Conservation (phyloP, 1,140 invertebrate genomes). For the Uloborus diversus region DNA sequence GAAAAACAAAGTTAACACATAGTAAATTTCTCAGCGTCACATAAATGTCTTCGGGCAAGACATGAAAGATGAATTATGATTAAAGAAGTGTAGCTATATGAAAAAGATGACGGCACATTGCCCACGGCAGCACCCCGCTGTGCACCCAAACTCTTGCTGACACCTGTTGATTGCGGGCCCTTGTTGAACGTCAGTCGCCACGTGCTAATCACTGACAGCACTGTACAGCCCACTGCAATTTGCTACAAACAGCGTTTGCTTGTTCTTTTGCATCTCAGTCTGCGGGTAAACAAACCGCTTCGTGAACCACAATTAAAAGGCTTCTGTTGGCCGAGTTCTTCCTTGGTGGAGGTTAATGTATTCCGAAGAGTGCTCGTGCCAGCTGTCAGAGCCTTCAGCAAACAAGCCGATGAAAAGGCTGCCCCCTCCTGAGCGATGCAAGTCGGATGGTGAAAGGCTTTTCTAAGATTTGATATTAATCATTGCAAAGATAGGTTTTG, state of each 20-base stretch:
- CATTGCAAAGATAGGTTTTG: too few species aligned
- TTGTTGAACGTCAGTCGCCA: background rate
- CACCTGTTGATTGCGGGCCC: constrained; percentile 36
- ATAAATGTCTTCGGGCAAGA: too few species aligned
- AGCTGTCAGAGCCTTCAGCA: constrained; percentile 1
- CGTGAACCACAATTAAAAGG: constrained; percentile 9
- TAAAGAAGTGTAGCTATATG: background rate
- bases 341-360: background rate
- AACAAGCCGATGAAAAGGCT: background rate
- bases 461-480: too few species aligned
- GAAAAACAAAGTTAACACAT: too few species aligned
- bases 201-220: background rate
- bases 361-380: constrained; percentile 16
- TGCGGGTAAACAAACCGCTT: constrained; percentile 13
- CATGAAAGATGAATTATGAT: background rate
- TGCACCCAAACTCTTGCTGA: background rate
- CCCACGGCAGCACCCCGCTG: background rate
- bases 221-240: constrained; percentile 3
- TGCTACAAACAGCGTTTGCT: background rate
- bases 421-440: background rate
- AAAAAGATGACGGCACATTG: constrained; percentile 22
- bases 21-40: too few species aligned
- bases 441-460: background rate
- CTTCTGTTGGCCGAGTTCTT: background rate
- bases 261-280: background rate